A percentile compares a stretch with the other conserved stretches of the same genome.
Evolutionary conservation across 2,113 vertebrate genomes (phyloP).

Genomic region (Chrysochloris asiatica): DNA sequence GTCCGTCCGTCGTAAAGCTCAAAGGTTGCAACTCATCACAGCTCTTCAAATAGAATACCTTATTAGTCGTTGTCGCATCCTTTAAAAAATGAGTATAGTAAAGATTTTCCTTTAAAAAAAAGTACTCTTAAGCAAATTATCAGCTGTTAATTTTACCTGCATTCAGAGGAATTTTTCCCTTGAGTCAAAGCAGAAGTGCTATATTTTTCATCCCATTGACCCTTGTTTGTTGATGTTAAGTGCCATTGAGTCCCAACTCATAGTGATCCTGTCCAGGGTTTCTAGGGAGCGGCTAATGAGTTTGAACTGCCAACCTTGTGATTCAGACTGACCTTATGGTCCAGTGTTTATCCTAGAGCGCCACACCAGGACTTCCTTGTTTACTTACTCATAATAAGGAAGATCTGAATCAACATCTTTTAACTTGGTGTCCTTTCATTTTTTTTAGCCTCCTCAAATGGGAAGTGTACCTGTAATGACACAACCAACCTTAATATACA

Average conservation of each 20-base stretch:
- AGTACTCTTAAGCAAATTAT: not conserved
- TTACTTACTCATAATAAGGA: conserved; percentile 36
- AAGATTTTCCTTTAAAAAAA: not conserved
- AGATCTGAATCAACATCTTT: not conserved
- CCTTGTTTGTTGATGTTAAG: too few relatives aligned
- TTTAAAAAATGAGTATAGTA: conserved; percentile 9
- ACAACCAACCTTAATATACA: conserved; percentile 96
- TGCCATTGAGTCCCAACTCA: too few relatives aligned
- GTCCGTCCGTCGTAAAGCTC: conserved; percentile 30
- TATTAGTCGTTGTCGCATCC: not conserved
- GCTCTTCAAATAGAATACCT: not conserved
- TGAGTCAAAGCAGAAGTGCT: conserved; percentile 14
- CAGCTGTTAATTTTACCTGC: not conserved
- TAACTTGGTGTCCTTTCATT: conserved; percentile 72
- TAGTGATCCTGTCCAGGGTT: too few relatives aligned
- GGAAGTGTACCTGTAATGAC: conserved; percentile 94
- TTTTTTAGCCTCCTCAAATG: conserved; percentile 90
- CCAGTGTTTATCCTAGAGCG: too few relatives aligned
- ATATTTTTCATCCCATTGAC: not conserved
- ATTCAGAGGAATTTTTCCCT: conserved; percentile 22
- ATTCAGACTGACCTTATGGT: too few relatives aligned
- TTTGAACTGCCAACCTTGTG: too few relatives aligned
- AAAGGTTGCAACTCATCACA: conserved; percentile 24
- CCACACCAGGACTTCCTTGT: too few relatives aligned
- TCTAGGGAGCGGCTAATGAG: too few relatives aligned